These are phyloP conservation scores for Misgurnus anguillicaudatus DNA, from an alignment of 2,113 vertebrate genomes.

Conservation along the genomic window DNA sequence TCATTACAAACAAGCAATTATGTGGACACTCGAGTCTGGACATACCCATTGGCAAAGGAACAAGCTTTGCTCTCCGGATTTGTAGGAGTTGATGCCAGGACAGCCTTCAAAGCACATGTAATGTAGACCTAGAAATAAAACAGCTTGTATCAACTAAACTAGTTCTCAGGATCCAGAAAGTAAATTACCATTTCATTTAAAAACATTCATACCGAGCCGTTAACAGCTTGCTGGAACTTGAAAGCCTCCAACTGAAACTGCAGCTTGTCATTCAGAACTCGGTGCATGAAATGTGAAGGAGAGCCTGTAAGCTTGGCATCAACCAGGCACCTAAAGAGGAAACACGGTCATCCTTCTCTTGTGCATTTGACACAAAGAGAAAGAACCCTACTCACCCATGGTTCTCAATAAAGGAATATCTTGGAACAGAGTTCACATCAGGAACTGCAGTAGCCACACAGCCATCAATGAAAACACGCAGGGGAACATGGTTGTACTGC, in stretches of 20 bases:
- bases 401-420: no score
- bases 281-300: conserved; percentile 33
- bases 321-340: conserved; percentile 39
- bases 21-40: no score
- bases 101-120: conserved; percentile 24
- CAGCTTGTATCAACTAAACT: no score
- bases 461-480: no score
- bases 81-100: not conserved
- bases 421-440: no score
- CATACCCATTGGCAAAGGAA: no score
- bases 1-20: no score
- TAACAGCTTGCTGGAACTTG: conserved; percentile 8
- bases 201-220: conserved; percentile 8
- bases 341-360: no score
- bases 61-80: not conserved
- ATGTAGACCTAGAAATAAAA: conserved; percentile 29
- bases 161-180: not conserved
- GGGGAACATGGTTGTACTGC: no score
- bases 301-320: conserved; percentile 34
- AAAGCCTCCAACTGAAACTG: conserved; percentile 45
- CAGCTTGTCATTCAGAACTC: conserved; percentile 21
- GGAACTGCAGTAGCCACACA: no score
- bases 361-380: no score
- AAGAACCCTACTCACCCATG: no score
- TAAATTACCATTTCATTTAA: not conserved